These are phyloP conservation scores for Drosophila kuntzei DNA, from an alignment of 2,888 invertebrate species.

Conservation along the genomic window DNA sequence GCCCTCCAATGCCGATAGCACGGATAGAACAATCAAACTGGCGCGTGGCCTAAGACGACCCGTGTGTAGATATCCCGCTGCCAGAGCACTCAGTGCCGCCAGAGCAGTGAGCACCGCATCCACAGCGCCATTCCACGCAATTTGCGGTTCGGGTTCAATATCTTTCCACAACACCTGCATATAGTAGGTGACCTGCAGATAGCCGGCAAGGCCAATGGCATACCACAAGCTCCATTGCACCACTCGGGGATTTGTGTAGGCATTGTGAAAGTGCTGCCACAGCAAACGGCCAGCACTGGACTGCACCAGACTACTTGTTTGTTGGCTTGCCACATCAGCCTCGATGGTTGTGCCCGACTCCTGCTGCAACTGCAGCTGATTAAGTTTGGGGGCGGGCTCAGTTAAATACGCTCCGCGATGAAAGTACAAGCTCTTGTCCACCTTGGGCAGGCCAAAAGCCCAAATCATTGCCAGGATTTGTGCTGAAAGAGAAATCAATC, in stretches of 20 bases:
- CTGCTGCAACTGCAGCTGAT: constrained; percentile 26
- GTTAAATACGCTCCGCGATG: constrained; percentile 83
- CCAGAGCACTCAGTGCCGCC: constrained; percentile 88
- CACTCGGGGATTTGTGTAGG: constrained; percentile 88
- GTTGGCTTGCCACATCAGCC: constrained; percentile 14
- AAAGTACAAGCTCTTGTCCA: constrained; percentile 89
- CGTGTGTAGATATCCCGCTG: constrained; percentile 86
- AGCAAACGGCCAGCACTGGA: constrained; percentile 84
- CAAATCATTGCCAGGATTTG: constrained; percentile 88
- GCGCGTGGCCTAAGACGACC: constrained; percentile 81
- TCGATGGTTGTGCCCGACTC: constrained; percentile 19
- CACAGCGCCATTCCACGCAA: constrained; percentile 90
- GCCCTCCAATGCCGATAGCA: constrained; percentile 87
- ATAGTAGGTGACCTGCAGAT: constrained; percentile 90
- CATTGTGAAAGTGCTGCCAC: constrained; percentile 87
- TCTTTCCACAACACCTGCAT: constrained; percentile 90
- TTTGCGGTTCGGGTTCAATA: constrained; percentile 84
- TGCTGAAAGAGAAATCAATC: constrained; percentile 84
- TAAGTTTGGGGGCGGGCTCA: constrained; percentile 5
- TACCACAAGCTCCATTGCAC: constrained; percentile 93
- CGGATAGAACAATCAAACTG: constrained; percentile 86
- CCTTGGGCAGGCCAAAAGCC: constrained; percentile 88
- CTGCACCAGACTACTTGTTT: constrained; percentile 1
- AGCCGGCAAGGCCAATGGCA: constrained; percentile 90
- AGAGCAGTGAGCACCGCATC: constrained; percentile 91